Base-by-base conservation (phyloP, 1,140 invertebrate species). In the Drosophila tropicalis region DNA sequence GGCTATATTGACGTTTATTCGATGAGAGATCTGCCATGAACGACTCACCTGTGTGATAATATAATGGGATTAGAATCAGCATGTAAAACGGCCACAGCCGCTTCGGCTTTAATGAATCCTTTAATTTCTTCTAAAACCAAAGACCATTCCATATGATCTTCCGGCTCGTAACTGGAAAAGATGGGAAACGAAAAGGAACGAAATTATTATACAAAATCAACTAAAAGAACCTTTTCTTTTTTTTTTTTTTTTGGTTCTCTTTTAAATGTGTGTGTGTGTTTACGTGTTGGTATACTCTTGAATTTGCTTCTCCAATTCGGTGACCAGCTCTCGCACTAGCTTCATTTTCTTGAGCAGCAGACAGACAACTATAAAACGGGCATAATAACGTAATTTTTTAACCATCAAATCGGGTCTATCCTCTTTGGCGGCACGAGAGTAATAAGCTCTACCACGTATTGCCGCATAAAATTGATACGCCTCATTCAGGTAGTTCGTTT, bases 381-480 rank as follows among this genome's bases (percentile, higher is more conserved):
- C 98, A 93, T 99, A 99, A 91, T 98, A 99, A 58, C 98, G 94
- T 19, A 99, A 93, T 93, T 99, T 99, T 93, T 99, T 99, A 54
- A 99, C 97, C 97, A 99, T 98, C 69, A 99, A 93, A 92, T 99
- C 98, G 72, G 97, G 97, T 90, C 97, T 96, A 93, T 98, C 97
- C 92, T 99, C 98, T 92, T 98, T 98, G 62, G 95, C 96, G 0
- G 97, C 97, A 87, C 98, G 95, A 47, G 97, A 98, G 91, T 99
- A 99, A 92, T 99, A 99, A 3, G 96, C 97, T 83, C 98, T 93
- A 57, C 97, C 96, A 69, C 98, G 93, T 83, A 99, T 99, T 2
- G 98, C 98, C 29, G 97, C 96, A 93, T 99, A 99, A 93, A 99
- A 99, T 29, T 98, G 97, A 93, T 96, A 98, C 39, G 98, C 97